A percentile compares a stretch with the other conserved stretches of the same genome.
These are phyloP conservation scores for Lasioglossum baleicum DNA, from an alignment of 1,140 invertebrate species.

Conservation along the genomic window DNA sequence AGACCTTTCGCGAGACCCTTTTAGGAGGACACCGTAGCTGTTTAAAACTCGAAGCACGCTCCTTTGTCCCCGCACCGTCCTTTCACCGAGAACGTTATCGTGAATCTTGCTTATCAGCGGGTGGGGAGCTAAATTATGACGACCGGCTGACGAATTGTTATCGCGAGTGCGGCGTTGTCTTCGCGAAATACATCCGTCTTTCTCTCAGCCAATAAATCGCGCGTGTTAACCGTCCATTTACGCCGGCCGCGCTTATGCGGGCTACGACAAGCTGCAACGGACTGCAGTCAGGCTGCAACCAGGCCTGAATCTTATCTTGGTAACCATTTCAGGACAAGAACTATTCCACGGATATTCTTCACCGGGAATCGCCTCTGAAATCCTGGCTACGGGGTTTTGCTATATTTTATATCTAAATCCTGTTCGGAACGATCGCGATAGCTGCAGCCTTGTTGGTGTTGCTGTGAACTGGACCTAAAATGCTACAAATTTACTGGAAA, in stretches of 20 bases:
- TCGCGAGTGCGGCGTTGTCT: constrained; percentile 29
- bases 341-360: constrained; percentile 44
- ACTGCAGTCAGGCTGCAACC: background rate
- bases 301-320: constrained; percentile 45
- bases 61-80: background rate
- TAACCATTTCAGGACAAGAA: constrained; percentile 53
- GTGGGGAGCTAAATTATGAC: constrained; percentile 24
- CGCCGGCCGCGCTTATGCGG: constrained; percentile 31
- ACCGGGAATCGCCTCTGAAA: constrained; percentile 15
- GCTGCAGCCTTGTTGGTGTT: background rate
- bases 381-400: constrained; percentile 19
- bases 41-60: background rate
- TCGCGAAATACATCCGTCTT: constrained; percentile 51
- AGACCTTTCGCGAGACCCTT: background rate
- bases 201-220: constrained; percentile 50
- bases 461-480: background rate
- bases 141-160: constrained; percentile 46
- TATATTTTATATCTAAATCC: constrained; percentile 53
- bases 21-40: background rate
- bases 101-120: constrained; percentile 30
- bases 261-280: background rate
- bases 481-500: constrained; percentile 6
- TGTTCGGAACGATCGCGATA: constrained; percentile 22
- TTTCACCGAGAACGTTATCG: background rate
- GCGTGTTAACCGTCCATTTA: constrained; percentile 53